These are phyloP conservation scores for Huso huso DNA, from an alignment of 2,797 vertebrate species.

Conservation along the genomic window DNA sequence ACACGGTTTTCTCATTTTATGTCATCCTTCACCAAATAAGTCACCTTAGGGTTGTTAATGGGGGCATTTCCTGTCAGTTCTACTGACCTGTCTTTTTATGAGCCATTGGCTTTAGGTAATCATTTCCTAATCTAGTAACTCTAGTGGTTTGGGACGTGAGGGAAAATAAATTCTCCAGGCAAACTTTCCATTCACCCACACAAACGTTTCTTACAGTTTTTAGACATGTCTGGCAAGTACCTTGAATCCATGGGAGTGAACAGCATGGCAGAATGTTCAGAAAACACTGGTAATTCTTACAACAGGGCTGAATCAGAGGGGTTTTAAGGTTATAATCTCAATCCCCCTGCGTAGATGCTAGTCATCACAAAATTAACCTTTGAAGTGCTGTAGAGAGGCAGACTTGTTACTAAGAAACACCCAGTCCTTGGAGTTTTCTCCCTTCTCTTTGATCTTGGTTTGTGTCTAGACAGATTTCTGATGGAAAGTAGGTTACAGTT, in stretches of 20 bases:
- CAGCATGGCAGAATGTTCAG: conserved; percentile 32
- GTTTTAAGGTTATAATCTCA: conserved; percentile 23
- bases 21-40: neutral
- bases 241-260: conserved; percentile 43
- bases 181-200: conserved; percentile 51
- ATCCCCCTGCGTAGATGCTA: neutral
- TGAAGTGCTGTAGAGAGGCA: no score
- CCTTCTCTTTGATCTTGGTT: no score
- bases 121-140: conserved; percentile 42
- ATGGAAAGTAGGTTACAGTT: no score
- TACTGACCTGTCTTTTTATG: conserved; percentile 26
- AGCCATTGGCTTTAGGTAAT: conserved; percentile 32
- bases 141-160: conserved; percentile 46
- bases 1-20: neutral
- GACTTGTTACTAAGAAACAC: no score
- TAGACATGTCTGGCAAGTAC: conserved; percentile 44
- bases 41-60: conserved; percentile 38
- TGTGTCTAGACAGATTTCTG: no score
- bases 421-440: no score
- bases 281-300: conserved; percentile 9
- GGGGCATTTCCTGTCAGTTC: conserved; percentile 43
- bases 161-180: conserved; percentile 34
- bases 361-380: neutral
- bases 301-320: conserved; percentile 20
- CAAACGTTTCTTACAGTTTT: conserved; percentile 44